These are phyloP conservation scores for Gymnogyps californianus DNA, from an alignment of 2,113 vertebrate species.

Conservation along the genomic window DNA sequence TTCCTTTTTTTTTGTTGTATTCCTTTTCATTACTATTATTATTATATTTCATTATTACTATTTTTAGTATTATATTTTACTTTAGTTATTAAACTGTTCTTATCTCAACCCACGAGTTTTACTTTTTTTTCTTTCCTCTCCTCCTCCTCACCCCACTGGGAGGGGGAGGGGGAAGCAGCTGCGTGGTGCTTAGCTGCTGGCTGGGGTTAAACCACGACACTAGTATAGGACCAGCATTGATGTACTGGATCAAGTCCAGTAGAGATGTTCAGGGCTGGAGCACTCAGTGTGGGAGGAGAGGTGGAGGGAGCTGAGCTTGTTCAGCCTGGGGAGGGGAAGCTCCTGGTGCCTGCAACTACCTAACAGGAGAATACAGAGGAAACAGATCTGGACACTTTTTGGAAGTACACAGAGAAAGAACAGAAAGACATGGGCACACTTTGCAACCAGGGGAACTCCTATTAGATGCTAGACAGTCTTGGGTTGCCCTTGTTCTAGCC, in stretches of 20 bases:
- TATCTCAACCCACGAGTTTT: too few relatives aligned
- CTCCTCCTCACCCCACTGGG: too few relatives aligned
- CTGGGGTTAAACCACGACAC: too few relatives aligned
- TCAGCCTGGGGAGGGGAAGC: neutral
- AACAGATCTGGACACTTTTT: neutral
- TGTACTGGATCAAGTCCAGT: neutral
- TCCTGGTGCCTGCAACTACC: neutral
- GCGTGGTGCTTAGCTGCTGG: too few relatives aligned
- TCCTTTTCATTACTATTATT: too few relatives aligned
- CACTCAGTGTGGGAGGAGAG: neutral
- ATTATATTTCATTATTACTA: too few relatives aligned
- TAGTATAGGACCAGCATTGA: neutral
- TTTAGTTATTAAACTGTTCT: too few relatives aligned
- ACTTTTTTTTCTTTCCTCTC: too few relatives aligned
- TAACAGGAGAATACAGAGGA: neutral
- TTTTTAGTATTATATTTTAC: too few relatives aligned
- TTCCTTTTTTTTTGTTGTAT: too few relatives aligned
- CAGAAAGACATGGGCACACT: neutral
- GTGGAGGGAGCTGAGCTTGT: neutral
- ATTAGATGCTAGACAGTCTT: neutral
- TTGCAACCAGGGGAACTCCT: neutral
- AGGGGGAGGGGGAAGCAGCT: too few relatives aligned
- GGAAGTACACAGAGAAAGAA: neutral
- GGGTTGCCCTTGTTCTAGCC: neutral
- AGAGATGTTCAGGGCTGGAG: neutral